Percentiles rank a stretch among this genome's conserved stretches.
Evolutionary conservation across 2,888 invertebrate genomes (phyloP).

Genomic region (Nycteola revayana): DNA sequence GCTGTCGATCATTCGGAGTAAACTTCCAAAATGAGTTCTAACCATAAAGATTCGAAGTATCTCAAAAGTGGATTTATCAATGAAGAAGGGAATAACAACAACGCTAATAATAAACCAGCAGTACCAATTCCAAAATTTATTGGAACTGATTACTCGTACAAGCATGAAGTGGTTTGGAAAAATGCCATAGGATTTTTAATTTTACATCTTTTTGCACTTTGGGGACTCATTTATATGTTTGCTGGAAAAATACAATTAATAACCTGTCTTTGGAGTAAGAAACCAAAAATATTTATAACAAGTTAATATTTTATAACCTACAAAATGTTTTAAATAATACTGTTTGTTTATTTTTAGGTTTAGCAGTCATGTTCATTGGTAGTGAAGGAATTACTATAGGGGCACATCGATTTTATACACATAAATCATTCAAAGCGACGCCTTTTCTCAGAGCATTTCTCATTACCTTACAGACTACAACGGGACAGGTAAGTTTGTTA

Average conservation of each 20-base stretch:
- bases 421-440: constrained; percentile 30
- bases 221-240: constrained; percentile 54
- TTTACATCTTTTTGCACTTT: constrained; percentile 71
- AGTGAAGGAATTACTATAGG: constrained; percentile 8
- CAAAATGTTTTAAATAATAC: no score
- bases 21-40: no score
- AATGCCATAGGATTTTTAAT: constrained; percentile 83
- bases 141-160: constrained; percentile 54
- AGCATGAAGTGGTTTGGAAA: constrained; percentile 83
- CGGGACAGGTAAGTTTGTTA: constrained; percentile 25
- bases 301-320: no score
- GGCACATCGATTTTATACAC: constrained; percentile 58
- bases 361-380: background rate
- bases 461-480: constrained; percentile 3
- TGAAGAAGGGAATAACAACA: background rate
- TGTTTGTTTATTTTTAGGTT: no score
- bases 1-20: no score
- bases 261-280: constrained; percentile 32
- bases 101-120: background rate
- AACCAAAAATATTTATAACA: no score
- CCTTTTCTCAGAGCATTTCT: constrained; percentile 2
- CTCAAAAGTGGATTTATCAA: no score
- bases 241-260: constrained; percentile 26
- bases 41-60: no score
- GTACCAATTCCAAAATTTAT: constrained; percentile 31